Base-by-base conservation (phyloP, 1,140 invertebrate genomes). In the Agrypnia vestita region DNA sequence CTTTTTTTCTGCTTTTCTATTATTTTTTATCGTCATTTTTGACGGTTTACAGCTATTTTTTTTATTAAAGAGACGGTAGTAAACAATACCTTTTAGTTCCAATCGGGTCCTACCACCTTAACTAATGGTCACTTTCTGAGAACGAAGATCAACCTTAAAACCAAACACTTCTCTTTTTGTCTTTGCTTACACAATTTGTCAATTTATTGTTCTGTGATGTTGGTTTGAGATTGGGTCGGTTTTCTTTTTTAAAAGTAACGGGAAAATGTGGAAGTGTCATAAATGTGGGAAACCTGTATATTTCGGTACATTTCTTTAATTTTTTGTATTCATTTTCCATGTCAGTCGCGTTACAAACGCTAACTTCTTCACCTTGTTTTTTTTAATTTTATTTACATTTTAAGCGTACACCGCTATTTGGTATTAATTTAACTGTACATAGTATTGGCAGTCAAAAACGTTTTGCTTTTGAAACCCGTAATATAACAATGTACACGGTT, bases 201-300 rank as follows among this genome's bases (percentile, higher is more conserved):
- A 78, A 69, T 78, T 71, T 49, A 43, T 71, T 78, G 76, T 78
- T 56, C 76, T 78, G 76, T 69, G 62, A 78, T 78, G 76, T 69
- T 53, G 61, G 62, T 56, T 44, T 78, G 64, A 69, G 69, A 69
- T 53, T 78, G n/a, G 19, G 15, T 71, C 21, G 19, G 49, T 78
- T 78, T 78, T 78, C 17, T 25, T 71, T 17, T 64, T 64, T 44
- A 69, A 43, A 76, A 71, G 19, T 44, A 46, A 76, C 73, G 35
- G 56, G 51, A 69, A 78, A 78, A 96, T 96, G 95, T 95, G 94
- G 94, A 95, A 95, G 91, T 96, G 95, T 89, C 94, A 95, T 87
- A 95, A 95, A 88, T 96, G 95, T 88, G 93, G 93, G 83, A 96
- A 96, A 90, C 95, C 95, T 72, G 95, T 96, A 82, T 96, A 94